Conservation (phyloP, 2,113 vertebrate genomes). For the Callopanchax toddi region DNA sequence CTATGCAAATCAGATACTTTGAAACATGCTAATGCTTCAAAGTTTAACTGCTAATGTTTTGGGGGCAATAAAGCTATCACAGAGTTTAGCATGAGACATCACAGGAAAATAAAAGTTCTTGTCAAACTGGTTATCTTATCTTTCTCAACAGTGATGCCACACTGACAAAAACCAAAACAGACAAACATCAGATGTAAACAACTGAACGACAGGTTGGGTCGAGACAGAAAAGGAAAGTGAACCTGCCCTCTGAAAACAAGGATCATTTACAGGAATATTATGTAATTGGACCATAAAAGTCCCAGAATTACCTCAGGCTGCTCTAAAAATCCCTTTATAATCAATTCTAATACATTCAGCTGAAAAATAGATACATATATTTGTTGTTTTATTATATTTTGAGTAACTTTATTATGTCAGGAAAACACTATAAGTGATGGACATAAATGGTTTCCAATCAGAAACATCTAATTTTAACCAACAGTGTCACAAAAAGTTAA, state of each 20-base stretch:
- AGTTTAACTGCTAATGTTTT: background rate
- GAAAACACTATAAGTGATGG: background rate
- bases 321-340: background rate
- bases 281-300: background rate
- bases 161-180: slow-evolving; percentile 22
- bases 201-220: background rate
- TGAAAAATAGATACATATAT: background rate
- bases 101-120: background rate
- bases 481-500: background rate
- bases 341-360: background rate
- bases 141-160: slow-evolving; percentile 1
- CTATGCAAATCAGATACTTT: background rate
- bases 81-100: background rate
- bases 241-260: background rate
- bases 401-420: background rate
- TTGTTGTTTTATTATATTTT: background rate
- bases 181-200: background rate
- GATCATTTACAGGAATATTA: background rate
- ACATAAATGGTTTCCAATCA: background rate
- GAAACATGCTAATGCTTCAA: background rate
- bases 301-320: slow-evolving; percentile 12
- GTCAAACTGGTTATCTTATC: slow-evolving; percentile 49
- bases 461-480: background rate
- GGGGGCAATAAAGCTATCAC: background rate
- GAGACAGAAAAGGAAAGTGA: slow-evolving; percentile 6